Evolutionary conservation across 2,113 vertebrate species (phyloP).

Genomic region (Arenaria interpres): DNA sequence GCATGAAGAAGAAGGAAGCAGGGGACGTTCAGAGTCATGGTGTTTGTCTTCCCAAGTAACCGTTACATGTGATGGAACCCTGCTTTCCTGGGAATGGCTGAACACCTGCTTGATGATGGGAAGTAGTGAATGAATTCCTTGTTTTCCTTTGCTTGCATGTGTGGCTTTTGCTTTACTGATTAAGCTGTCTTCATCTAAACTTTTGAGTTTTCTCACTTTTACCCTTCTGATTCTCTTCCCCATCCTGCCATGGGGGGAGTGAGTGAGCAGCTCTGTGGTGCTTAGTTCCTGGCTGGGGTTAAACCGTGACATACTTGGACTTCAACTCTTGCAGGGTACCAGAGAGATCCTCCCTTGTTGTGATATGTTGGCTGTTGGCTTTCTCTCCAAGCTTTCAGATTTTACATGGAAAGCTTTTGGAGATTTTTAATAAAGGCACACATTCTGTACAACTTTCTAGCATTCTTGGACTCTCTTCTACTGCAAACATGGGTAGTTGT

Average conservation of each 20-base stretch:
- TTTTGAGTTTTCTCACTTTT: background rate
- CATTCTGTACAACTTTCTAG: background rate
- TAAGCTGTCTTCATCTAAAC: background rate
- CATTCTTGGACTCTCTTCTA: background rate
- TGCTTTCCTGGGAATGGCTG: background rate
- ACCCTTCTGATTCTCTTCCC: background rate
- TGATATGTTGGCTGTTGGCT: accelerated
- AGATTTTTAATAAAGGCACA: background rate
- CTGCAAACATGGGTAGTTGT: background rate
- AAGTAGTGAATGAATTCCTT: background rate
- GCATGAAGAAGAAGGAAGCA: background rate
- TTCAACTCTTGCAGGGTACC: background rate
- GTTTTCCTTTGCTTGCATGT: background rate
- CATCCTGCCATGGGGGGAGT: background rate
- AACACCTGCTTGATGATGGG: background rate
- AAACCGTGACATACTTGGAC: background rate
- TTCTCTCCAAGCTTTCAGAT: background rate
- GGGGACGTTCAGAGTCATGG: background rate
- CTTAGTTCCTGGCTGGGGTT: background rate
- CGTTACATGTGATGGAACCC: background rate
- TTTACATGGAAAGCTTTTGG: background rate
- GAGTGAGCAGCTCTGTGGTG: background rate
- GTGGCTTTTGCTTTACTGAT: background rate
- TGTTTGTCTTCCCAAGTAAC: background rate
- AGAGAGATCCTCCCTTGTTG: background rate